phyloP scores from a whole-genome alignment of 2,113 vertebrate species.

The Lota lota region DNA sequence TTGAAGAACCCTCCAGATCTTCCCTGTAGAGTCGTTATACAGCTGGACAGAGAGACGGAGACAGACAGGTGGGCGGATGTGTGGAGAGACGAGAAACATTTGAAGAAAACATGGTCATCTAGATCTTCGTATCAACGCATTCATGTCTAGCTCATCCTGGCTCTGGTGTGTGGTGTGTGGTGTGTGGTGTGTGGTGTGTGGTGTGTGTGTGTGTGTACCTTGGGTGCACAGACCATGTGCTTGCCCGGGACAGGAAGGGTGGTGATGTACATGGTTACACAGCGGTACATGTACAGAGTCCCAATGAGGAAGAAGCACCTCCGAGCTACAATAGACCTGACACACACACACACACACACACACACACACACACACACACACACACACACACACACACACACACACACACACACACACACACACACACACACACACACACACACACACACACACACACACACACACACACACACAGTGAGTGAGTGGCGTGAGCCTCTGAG shows the following conservation, averaged over 20 bases:
- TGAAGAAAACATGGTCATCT: background rate
- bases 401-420: too few relatives aligned
- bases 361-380: slow-evolving; percentile 18
- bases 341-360: background rate
- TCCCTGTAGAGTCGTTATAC: slow-evolving; percentile 56
- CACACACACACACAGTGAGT: too few relatives aligned
- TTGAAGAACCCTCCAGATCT: slow-evolving; percentile 60
- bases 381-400: background rate
- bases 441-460: too few relatives aligned
- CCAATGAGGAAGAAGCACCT: slow-evolving; percentile 96
- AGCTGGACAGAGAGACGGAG: slow-evolving; percentile 37
- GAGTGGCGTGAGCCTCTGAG: too few relatives aligned
- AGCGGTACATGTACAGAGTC: slow-evolving; percentile 94
- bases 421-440: too few relatives aligned
- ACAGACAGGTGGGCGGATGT: background rate
- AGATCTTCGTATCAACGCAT: background rate
- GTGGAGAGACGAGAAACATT: background rate
- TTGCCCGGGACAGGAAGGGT: slow-evolving; percentile 93
- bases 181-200: slow-evolving; percentile 6
- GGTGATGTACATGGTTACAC: slow-evolving; percentile 95
- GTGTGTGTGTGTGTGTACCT: slow-evolving; percentile 39
- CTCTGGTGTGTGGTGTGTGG: background rate
- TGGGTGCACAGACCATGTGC: slow-evolving; percentile 93
- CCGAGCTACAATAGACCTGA: slow-evolving; percentile 87
- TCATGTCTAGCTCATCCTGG: background rate